Percentiles rank a stretch among this genome's conserved stretches.
Conservation (phyloP, 1,140 invertebrate species). For the Drosophila orena region DNA sequence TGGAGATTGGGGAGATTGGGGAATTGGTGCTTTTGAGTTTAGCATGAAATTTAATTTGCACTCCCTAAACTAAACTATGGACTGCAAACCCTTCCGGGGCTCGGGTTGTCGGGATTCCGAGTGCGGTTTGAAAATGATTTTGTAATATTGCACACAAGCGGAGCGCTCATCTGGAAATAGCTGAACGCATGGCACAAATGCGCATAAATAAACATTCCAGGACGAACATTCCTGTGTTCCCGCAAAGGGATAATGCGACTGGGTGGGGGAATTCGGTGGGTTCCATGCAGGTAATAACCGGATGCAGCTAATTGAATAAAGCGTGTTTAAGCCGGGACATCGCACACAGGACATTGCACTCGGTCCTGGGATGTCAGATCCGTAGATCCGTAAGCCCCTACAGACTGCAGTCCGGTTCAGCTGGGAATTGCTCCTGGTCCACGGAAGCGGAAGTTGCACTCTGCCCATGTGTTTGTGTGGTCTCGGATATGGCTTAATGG, state of each 20-base stretch:
- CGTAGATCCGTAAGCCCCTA: slow-evolving; percentile 7
- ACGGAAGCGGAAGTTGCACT: slow-evolving; percentile 53
- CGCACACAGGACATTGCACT: slow-evolving; percentile 45
- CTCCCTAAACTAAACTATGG: slow-evolving; percentile 50
- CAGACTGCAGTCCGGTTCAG: slow-evolving; percentile 29
- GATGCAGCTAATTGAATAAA: slow-evolving; percentile 83
- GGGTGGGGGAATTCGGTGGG: not conserved
- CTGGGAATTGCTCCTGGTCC: slow-evolving; percentile 25
- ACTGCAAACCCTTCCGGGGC: not conserved
- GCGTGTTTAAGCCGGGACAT: slow-evolving; percentile 66
- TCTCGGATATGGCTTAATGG: slow-evolving; percentile 70
- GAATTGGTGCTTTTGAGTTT: slow-evolving; percentile 47
- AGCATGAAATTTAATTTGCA: slow-evolving; percentile 72
- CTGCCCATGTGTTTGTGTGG: slow-evolving; percentile 21
- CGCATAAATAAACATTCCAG: slow-evolving; percentile 70
- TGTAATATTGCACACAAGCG: slow-evolving; percentile 75
- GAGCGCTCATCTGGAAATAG: slow-evolving; percentile 77
- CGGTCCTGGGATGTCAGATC: slow-evolving; percentile 12
- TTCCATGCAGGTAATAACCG: slow-evolving; percentile 76
- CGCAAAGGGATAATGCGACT: slow-evolving; percentile 40
- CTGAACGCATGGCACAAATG: slow-evolving; percentile 60
- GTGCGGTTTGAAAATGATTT: slow-evolving; percentile 78
- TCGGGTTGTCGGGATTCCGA: slow-evolving; percentile 12
- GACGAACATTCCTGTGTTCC: slow-evolving; percentile 36
- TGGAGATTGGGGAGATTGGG: too few relatives aligned